Percentiles rank a stretch among this genome's conserved stretches.
Conservation (phyloP, 2,113 vertebrate species). For the Paradisaea rubra region DNA sequence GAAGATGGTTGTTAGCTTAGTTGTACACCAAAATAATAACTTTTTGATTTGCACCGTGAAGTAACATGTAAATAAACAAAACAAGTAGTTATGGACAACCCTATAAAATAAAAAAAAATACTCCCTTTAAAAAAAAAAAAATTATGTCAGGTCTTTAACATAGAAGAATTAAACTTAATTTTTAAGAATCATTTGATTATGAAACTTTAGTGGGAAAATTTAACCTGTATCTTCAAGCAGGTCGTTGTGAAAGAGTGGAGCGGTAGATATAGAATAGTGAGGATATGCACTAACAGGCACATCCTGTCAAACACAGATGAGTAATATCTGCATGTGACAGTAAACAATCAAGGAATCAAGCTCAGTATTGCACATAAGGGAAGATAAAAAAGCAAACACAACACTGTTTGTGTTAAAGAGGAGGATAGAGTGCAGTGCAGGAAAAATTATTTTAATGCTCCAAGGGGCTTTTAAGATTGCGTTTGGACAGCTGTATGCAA, state of each 20-base stretch:
- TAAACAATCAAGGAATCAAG: neutral
- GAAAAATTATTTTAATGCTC: constrained; percentile 24
- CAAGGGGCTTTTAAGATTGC: constrained; percentile 8
- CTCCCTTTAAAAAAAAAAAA: neutral
- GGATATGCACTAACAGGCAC: neutral
- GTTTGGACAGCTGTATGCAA: constrained; percentile 30
- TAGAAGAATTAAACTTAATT: neutral
- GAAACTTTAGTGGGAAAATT: neutral
- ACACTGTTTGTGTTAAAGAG: neutral
- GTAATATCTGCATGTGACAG: neutral
- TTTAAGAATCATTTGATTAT: neutral
- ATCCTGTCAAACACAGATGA: neutral
- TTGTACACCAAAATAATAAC: neutral
- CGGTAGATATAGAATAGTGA: neutral
- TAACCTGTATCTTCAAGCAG: neutral
- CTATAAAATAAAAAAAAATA: neutral
- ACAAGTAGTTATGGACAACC: neutral
- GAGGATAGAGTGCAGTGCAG: neutral
- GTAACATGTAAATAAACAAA: neutral
- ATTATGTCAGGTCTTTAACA: neutral
- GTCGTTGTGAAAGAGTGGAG: neutral
- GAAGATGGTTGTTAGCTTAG: neutral
- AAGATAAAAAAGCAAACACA: constrained; percentile 13
- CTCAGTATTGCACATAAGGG: neutral
- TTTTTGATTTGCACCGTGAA: neutral